Percentiles rank a stretch among this genome's conserved stretches.
phyloP scores from a whole-genome alignment of 30 jellyfish, hydroid and myxozoan genomes.

The Rhopilema esculentum region DNA sequence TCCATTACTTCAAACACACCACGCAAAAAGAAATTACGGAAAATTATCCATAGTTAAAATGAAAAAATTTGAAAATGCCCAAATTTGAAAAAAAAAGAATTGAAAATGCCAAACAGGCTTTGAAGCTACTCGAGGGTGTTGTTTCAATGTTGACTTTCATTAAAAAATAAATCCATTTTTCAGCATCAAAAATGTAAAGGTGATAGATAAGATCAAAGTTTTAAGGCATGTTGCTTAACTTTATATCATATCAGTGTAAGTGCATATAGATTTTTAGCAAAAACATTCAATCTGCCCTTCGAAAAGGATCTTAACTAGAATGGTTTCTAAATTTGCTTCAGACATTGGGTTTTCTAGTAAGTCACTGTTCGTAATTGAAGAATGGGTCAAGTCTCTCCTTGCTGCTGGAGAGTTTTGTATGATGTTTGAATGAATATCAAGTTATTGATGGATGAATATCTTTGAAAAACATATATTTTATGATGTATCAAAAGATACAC shows the following conservation, averaged over 20 bases:
- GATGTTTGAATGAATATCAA: slow-evolving; percentile 51
- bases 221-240: slow-evolving; percentile 40
- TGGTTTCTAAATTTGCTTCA: slow-evolving; percentile 42
- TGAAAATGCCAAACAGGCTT: too few relatives aligned
- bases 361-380: slow-evolving; percentile 19
- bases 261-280: slow-evolving; percentile 31
- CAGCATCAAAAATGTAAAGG: slow-evolving; percentile 1
- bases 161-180: slow-evolving; percentile 15
- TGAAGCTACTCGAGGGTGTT: too few relatives aligned
- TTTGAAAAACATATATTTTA: slow-evolving; percentile 38
- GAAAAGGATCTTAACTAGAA: background rate
- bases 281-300: slow-evolving; percentile 18
- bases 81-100: background rate
- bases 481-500: background rate
- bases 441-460: too few relatives aligned
- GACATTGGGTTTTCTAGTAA: slow-evolving; percentile 38
- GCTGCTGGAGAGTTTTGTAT: slow-evolving; percentile 8
- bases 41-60: too few relatives aligned
- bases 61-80: background rate
- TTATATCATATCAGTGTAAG: slow-evolving; percentile 58
- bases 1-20: background rate
- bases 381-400: slow-evolving; percentile 9
- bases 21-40: background rate
- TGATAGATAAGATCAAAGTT: slow-evolving; percentile 16
- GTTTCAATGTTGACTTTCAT: slow-evolving; percentile 20